Evolutionary conservation across 2,113 vertebrate species (phyloP).

Genomic region (Ancistrus triradiatus): DNA sequence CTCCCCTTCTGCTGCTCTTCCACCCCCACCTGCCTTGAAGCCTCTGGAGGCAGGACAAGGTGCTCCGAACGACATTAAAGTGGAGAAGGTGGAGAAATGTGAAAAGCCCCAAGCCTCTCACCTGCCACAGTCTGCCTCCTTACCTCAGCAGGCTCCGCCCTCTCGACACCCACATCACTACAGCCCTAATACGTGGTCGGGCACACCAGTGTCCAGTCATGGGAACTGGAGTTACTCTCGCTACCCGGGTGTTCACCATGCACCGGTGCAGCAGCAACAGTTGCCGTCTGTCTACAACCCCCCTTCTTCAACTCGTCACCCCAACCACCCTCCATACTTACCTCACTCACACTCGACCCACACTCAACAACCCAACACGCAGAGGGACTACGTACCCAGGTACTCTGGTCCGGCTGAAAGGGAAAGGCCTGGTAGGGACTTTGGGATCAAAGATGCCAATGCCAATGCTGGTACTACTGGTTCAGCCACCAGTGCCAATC

Average conservation of each 20-base stretch:
- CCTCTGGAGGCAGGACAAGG: slow-evolving; percentile 75
- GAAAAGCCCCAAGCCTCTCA: slow-evolving; percentile 70
- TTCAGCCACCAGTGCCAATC: slow-evolving; percentile 53
- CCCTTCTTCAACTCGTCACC: slow-evolving; percentile 68
- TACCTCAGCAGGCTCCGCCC: slow-evolving; percentile 56
- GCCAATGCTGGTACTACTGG: slow-evolving; percentile 45
- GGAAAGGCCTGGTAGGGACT: slow-evolving; percentile 66
- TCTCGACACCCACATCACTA: slow-evolving; percentile 68
- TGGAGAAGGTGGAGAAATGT: slow-evolving; percentile 76
- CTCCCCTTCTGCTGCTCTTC: slow-evolving; percentile 72
- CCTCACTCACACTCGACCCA: slow-evolving; percentile 62
- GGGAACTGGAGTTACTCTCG: slow-evolving; percentile 72
- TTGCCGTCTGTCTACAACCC: slow-evolving; percentile 75
- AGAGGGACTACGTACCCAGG: slow-evolving; percentile 74
- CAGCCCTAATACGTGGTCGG: slow-evolving; percentile 71
- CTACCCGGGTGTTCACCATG: slow-evolving; percentile 72
- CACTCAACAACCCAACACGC: slow-evolving; percentile 53
- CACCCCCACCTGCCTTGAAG: slow-evolving; percentile 87
- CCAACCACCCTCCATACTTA: slow-evolving; percentile 68
- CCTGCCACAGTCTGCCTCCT: slow-evolving; percentile 63
- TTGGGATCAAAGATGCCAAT: slow-evolving; percentile 53
- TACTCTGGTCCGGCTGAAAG: slow-evolving; percentile 63
- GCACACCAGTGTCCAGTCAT: slow-evolving; percentile 64
- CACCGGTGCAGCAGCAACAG: slow-evolving; percentile 74
- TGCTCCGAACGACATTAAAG: slow-evolving; percentile 67